Evolutionary conservation across 2,113 vertebrate species (phyloP), one percentile per base, ranked within the genome.

Genomic region (Mesitornis unicolor): DNA sequence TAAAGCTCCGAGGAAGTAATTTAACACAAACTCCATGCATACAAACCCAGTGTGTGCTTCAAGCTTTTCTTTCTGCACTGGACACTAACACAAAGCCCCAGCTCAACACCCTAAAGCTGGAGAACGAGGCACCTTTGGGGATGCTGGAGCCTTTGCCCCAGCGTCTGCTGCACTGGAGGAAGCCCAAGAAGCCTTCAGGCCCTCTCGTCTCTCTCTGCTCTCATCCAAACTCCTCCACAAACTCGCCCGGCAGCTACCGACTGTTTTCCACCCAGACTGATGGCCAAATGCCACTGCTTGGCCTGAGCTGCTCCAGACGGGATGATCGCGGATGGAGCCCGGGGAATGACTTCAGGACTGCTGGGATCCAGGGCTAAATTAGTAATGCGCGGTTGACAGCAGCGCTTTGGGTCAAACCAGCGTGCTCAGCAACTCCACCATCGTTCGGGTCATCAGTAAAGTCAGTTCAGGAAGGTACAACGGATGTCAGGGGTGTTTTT

Each of bases 91-190:
- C 68, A 53, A 83, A 19, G 47, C 29, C 25, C 54, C 35, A 21
- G 40, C 18, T 38, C 64, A 47, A 40, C 43, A 48, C 13, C 17
- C 16, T 8, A 31, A 40, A 78, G 56, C 43, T 84, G 33, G 4
- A 51, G 48, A 59, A 47, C 3, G 64, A 73, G 0, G 10, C 31
- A 12, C 0, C 0, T 40, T 31, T 33, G 57, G 60, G 67, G 50
- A 28, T 45, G n/a, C 50, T 4, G 19, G 11, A 80, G 29, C 64
- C 69, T 18, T 8, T 36, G 35, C 42, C 76, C 61, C n/a, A 64
- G 28, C 1, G 7, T 7, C 25, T 7, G 29, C 31, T 17, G 64
- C 22, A 18, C 24, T 12, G 9, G 67, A 68, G 51, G 63, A 45
- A 71, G 45, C 26, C 10, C 31, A 26, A 70, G 69, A 26, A 71